phyloP scores from a whole-genome alignment of 2,797 vertebrate genomes.

The Falco cherrug region DNA sequence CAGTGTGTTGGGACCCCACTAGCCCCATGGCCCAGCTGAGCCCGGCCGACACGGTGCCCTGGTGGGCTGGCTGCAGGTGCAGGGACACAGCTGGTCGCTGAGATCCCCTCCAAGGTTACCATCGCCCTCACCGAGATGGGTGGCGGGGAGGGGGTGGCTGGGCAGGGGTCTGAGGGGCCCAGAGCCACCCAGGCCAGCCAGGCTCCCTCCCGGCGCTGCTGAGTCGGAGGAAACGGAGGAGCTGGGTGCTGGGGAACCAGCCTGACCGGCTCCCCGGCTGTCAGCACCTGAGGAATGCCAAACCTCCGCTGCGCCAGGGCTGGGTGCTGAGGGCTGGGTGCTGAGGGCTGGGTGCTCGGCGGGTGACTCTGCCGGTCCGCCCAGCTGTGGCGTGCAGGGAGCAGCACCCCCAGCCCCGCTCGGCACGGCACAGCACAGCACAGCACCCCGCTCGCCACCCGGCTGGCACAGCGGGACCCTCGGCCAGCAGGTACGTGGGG shows the following conservation, averaged over 20 bases:
- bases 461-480: not conserved
- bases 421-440: not conserved
- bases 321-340: constrained; percentile 49
- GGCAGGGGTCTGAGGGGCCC: not conserved
- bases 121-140: not conserved
- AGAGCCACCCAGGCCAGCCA: constrained; percentile 3
- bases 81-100: not conserved
- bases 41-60: fast-evolving
- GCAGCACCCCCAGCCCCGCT: not conserved
- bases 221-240: constrained; percentile 23
- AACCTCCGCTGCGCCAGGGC: constrained; percentile 54
- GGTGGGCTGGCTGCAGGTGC: fast-evolving
- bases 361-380: constrained; percentile 70
- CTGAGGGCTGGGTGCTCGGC: constrained; percentile 52
- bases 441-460: not conserved
- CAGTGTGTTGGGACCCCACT: fast-evolving
- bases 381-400: constrained; percentile 56
- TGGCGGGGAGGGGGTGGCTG: not conserved
- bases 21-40: not conserved
- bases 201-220: constrained; percentile 9
- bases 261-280: constrained; percentile 75
- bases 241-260: constrained; percentile 62
- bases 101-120: not conserved
- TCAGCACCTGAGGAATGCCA: constrained; percentile 75
- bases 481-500: not conserved